Evolutionary conservation across 2,888 invertebrate genomes (phyloP).

Genomic region (Sinodicranocentrus sp.): DNA sequence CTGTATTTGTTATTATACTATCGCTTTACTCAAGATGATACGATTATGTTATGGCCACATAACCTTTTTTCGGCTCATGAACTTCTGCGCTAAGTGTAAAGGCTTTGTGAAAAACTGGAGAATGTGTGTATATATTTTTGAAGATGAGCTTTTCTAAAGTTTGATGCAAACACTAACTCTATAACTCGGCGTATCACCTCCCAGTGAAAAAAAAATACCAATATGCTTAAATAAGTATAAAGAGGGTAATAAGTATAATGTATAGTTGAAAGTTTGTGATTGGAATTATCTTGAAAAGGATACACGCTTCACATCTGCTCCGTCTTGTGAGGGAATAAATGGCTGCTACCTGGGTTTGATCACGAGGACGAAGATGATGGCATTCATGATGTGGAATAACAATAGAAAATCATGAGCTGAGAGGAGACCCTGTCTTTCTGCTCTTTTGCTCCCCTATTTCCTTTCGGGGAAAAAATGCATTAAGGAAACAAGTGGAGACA

Average conservation of each 20-base stretch:
- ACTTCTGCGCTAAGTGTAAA: too few relatives aligned
- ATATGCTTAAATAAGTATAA: too few relatives aligned
- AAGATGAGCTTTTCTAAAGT: too few relatives aligned
- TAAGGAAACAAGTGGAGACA: neutral
- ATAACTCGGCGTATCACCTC: too few relatives aligned
- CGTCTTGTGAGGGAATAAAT: neutral
- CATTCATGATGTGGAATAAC: conserved; percentile 9
- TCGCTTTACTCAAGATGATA: neutral
- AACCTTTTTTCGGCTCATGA: conserved; percentile 20
- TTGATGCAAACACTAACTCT: too few relatives aligned
- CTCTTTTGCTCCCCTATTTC: neutral
- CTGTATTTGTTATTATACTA: neutral
- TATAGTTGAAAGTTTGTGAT: too few relatives aligned
- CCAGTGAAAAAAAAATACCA: too few relatives aligned
- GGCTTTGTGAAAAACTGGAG: too few relatives aligned
- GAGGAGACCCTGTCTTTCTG: too few relatives aligned
- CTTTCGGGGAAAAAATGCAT: neutral
- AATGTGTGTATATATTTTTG: too few relatives aligned
- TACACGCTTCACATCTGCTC: conserved; percentile 22
- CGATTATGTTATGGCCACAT: conserved; percentile 1
- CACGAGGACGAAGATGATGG: neutral
- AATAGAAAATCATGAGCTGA: neutral
- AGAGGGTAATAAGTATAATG: too few relatives aligned
- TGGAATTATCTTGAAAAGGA: conserved; percentile 1
- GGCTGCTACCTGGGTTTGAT: neutral